phyloP scores from a whole-genome alignment of 1,140 invertebrate species.

The Bilobella aurantiaca region DNA sequence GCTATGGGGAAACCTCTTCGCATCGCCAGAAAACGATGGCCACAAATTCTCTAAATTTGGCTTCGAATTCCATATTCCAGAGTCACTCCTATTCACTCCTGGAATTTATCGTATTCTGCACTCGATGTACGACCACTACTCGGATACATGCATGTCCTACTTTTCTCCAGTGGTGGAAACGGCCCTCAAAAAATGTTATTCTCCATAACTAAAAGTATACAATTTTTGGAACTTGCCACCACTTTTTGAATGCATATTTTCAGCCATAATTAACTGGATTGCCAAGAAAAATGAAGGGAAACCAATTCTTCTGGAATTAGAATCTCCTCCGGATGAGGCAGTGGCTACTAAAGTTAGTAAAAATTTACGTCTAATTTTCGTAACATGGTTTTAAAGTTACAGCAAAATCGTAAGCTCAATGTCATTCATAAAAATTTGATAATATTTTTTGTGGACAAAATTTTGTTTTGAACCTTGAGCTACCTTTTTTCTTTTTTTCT shows the following conservation, averaged over 20 bases:
- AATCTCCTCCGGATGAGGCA: slow-evolving; percentile 2
- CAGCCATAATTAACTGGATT: slow-evolving; percentile 24
- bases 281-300: slow-evolving; percentile 6
- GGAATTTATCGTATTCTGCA: slow-evolving; percentile 27
- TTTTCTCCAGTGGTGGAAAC: slow-evolving; percentile 24
- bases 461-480: no score
- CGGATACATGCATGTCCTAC: slow-evolving; percentile 18
- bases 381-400: neutral
- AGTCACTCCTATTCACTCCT: slow-evolving; percentile 10
- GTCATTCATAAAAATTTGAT: no score
- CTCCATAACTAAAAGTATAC: slow-evolving; percentile 1
- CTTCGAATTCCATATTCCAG: slow-evolving; percentile 31
- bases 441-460: no score
- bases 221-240: neutral
- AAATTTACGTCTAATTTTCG: no score
- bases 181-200: slow-evolving; percentile 24
- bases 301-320: neutral
- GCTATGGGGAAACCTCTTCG: slow-evolving; percentile 11
- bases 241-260: neutral
- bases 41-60: slow-evolving; percentile 21
- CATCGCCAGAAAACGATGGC: slow-evolving; percentile 18
- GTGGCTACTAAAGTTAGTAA: slow-evolving; percentile 9
- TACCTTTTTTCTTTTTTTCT: neutral
- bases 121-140: slow-evolving; percentile 31
- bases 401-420: no score